phyloP scores from a whole-genome alignment of 2,797 vertebrate species.

The Allobates femoralis region DNA sequence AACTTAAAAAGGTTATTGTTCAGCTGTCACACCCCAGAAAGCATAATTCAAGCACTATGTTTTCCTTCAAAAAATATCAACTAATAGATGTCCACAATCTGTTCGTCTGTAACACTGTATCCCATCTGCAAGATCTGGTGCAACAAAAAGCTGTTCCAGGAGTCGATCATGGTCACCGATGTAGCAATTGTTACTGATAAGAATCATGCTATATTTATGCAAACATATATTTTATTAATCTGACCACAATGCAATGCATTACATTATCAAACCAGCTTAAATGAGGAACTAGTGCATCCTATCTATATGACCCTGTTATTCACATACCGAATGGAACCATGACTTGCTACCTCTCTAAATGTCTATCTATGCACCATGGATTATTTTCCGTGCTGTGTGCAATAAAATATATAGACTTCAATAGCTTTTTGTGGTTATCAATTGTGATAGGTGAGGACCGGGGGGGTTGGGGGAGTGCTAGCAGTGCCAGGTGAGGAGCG shows the following conservation, averaged over 20 bases:
- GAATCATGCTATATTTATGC: neutral
- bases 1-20: conserved; percentile 41
- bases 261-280: too few relatives aligned
- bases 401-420: too few relatives aligned
- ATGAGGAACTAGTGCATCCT: neutral
- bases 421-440: too few relatives aligned
- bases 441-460: too few relatives aligned
- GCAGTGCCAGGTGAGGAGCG: too few relatives aligned
- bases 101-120: neutral
- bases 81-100: conserved; percentile 21
- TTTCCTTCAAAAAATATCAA: conserved; percentile 16
- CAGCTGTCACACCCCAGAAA: conserved; percentile 50
- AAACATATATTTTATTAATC: neutral
- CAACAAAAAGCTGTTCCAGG: neutral
- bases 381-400: too few relatives aligned
- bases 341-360: too few relatives aligned
- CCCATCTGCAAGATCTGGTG: conserved; percentile 11
- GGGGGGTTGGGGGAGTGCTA: too few relatives aligned
- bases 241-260: neutral
- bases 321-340: neutral
- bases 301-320: neutral
- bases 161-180: neutral
- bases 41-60: conserved; percentile 44
- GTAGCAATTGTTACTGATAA: neutral
- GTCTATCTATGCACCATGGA: too few relatives aligned